phyloP scores from a whole-genome alignment of 2,888 invertebrate genomes.

The Meteorus cinctellus region DNA sequence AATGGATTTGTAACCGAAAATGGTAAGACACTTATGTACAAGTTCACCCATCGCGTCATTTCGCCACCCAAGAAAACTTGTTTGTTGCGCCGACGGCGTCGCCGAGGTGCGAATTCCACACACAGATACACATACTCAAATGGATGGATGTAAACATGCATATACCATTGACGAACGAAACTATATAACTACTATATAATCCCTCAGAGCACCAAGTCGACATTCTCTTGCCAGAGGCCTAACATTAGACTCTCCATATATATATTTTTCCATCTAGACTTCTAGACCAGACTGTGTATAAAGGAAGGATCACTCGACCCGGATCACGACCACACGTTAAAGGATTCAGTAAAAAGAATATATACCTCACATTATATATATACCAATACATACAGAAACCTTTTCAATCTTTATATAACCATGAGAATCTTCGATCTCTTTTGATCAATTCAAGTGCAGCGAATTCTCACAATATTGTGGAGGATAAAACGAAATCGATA shows the following conservation, averaged over 20 bases:
- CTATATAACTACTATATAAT: constrained; percentile 16
- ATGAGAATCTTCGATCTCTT: constrained; percentile 12
- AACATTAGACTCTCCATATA: constrained; percentile 24
- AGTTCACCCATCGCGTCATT: not conserved
- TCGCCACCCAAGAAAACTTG: constrained; percentile 24
- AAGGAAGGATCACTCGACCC: constrained; percentile 18
- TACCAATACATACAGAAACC: not conserved
- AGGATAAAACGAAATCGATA: not conserved
- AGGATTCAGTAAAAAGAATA: not conserved
- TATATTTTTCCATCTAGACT: constrained; percentile 5
- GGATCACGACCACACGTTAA: constrained; percentile 22
- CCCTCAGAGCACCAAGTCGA: constrained; percentile 17
- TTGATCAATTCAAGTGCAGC: not conserved
- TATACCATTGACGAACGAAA: not conserved
- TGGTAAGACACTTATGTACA: constrained; percentile 4
- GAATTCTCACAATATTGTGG: constrained; percentile 6
- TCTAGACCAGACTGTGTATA: not conserved
- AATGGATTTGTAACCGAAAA: not conserved
- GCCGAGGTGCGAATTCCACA: constrained; percentile 36
- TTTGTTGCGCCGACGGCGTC: constrained; percentile 33
- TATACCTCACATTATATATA: not conserved
- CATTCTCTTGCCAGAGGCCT: constrained; percentile 34
- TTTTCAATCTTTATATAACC: not conserved
- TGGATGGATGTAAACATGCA: not conserved
- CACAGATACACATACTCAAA: not conserved